Conservation (phyloP, 2,113 vertebrate species). For the Candoia aspera region DNA sequence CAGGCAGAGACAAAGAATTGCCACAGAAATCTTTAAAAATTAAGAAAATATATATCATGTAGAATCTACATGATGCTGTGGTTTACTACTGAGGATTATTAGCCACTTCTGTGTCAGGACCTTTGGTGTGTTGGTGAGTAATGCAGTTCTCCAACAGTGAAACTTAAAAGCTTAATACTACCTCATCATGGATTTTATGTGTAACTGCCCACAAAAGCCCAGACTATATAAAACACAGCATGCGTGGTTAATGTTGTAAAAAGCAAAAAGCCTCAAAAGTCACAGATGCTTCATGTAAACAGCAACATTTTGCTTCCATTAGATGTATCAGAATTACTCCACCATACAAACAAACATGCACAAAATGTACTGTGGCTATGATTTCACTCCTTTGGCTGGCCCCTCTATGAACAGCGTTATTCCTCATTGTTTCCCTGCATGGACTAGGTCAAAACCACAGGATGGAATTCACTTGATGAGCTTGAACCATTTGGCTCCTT, state of each 20-base stretch:
- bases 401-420: neutral
- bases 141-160: conserved; percentile 37
- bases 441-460: neutral
- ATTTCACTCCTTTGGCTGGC: neutral
- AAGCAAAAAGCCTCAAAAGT: conserved; percentile 52
- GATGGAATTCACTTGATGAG: neutral
- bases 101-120: conserved; percentile 54
- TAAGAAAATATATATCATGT: conserved; percentile 39
- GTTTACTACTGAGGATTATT: conserved; percentile 42
- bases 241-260: conserved; percentile 49
- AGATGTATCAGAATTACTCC: neutral
- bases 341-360: neutral
- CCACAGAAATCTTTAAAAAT: conserved; percentile 37
- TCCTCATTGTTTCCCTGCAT: neutral
- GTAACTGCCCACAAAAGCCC: conserved; percentile 58
- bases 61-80: conserved; percentile 44
- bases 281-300: conserved; percentile 53
- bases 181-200: conserved; percentile 29
- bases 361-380: neutral
- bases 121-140: conserved; percentile 40
- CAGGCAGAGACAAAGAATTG: conserved; percentile 34
- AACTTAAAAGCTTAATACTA: conserved; percentile 28
- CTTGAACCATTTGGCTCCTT: neutral
- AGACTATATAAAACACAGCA: conserved; percentile 56
- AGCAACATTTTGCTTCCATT: conserved; percentile 30